Percentiles rank a stretch among this genome's conserved stretches.
phyloP scores from a whole-genome alignment of 2,113 vertebrate genomes.

The Coptodon rendalli region DNA sequence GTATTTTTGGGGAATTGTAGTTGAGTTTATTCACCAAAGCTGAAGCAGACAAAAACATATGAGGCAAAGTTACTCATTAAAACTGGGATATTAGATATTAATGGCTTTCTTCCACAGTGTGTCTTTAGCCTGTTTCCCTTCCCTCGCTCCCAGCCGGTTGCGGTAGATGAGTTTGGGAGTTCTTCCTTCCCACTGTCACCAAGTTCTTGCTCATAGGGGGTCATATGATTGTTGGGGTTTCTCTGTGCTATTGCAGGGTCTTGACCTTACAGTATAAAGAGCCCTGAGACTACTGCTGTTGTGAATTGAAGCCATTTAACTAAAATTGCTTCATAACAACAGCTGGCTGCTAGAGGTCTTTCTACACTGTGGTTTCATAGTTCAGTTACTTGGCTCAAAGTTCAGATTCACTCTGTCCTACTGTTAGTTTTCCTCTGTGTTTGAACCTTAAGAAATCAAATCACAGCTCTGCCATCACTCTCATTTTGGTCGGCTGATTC shows the following conservation, averaged over 20 bases:
- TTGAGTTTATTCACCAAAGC: background rate
- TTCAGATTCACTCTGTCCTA: background rate
- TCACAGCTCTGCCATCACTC: too few relatives aligned
- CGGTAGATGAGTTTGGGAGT: background rate
- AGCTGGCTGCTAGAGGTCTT: background rate
- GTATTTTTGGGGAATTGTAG: background rate
- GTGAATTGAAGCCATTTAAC: background rate
- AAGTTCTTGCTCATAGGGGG: background rate
- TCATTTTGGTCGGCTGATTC: background rate
- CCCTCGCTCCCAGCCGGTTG: background rate
- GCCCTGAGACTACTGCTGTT: background rate
- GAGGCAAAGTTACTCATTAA: too few relatives aligned
- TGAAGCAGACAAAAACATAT: background rate
- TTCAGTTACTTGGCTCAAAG: background rate
- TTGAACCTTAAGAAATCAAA: background rate
- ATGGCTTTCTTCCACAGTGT: fast-evolving
- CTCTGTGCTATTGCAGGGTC: background rate
- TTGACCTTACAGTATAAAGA: background rate
- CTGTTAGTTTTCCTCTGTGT: fast-evolving
- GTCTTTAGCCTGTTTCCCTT: fast-evolving
- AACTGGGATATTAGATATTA: background rate
- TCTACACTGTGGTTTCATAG: background rate
- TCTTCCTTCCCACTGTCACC: background rate
- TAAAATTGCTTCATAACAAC: background rate
- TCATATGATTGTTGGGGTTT: fast-evolving